phyloP scores from a whole-genome alignment of 2,888 invertebrate species.

The Amphipyra berbera region DNA sequence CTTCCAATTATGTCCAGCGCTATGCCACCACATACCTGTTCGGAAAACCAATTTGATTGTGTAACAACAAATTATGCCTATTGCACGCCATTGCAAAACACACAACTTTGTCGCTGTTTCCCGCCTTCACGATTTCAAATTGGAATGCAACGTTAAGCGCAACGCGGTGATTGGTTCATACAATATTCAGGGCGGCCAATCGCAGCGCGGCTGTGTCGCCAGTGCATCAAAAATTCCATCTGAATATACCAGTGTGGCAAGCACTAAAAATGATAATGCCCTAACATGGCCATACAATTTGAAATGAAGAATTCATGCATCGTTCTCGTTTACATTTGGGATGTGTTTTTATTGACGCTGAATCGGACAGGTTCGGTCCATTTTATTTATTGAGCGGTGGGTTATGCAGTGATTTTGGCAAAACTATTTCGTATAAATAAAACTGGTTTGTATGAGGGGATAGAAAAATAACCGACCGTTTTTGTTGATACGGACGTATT shows the following conservation, averaged over 20 bases:
- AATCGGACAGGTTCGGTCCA: slow-evolving; percentile 78
- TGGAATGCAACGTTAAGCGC: slow-evolving; percentile 89
- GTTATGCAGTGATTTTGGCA: slow-evolving; percentile 63
- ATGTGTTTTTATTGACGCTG: slow-evolving; percentile 86
- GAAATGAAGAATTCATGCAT: slow-evolving; percentile 89
- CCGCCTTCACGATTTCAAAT: slow-evolving; percentile 88
- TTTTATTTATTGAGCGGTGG: slow-evolving; percentile 82
- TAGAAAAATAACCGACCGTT: slow-evolving; percentile 41
- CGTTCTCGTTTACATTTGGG: slow-evolving; percentile 83
- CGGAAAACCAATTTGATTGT: slow-evolving; percentile 74
- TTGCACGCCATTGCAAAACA: slow-evolving; percentile 80
- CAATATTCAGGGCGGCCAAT: slow-evolving; percentile 89
- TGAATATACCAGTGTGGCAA: slow-evolving; percentile 89
- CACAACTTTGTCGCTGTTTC: slow-evolving; percentile 82
- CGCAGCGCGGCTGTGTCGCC: slow-evolving; percentile 87
- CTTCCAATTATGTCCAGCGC: slow-evolving; percentile 58
- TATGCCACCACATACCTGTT: slow-evolving; percentile 64
- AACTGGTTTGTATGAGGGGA: slow-evolving; percentile 46
- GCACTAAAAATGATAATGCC: slow-evolving; percentile 90
- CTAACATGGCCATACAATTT: slow-evolving; percentile 89
- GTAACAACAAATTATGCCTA: slow-evolving; percentile 79
- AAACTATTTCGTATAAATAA: slow-evolving; percentile 63
- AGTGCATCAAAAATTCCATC: slow-evolving; percentile 91
- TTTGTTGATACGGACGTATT: slow-evolving; percentile 38
- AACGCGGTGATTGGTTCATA: slow-evolving; percentile 88